Percentiles rank a stretch among this genome's conserved stretches.
Evolutionary conservation across 2,888 invertebrate species (phyloP).

Genomic region (Anodontia alba): DNA sequence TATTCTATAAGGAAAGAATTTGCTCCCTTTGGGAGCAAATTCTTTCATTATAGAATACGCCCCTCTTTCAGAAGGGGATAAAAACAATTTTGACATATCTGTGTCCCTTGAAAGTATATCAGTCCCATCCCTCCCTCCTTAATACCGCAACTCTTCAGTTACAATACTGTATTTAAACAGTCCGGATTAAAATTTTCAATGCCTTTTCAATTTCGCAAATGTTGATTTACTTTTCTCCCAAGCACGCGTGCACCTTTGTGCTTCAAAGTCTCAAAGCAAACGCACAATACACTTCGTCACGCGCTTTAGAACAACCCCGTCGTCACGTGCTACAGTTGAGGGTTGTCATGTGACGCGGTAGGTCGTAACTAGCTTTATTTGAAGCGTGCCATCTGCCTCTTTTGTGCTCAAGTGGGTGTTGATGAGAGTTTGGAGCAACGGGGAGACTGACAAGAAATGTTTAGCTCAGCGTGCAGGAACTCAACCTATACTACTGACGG

Average conservation of each 20-base stretch:
- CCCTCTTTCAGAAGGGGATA: too few species aligned
- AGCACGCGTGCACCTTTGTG: conserved; percentile 1
- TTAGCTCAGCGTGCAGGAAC: neutral
- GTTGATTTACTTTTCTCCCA: neutral
- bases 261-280: neutral
- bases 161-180: too few species aligned
- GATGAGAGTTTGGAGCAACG: neutral
- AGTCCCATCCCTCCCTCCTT: too few species aligned
- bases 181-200: neutral
- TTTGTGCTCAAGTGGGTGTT: conserved; percentile 13
- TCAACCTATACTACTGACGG: too few species aligned
- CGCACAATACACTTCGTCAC: conserved; percentile 7
- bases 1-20: too few species aligned
- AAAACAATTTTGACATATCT: too few species aligned
- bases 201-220: neutral
- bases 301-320: neutral
- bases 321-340: neutral
- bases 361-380: conserved; percentile 35
- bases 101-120: too few species aligned
- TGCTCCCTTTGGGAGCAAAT: too few species aligned
- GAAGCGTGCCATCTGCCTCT: conserved; percentile 26
- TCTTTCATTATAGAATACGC: too few species aligned
- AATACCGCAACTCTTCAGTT: too few species aligned
- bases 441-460: neutral
- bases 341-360: conserved; percentile 5